Evolutionary conservation across 2,797 vertebrate genomes (phyloP), one percentile per base, ranked within the genome.

Genomic region (Acomys russatus): DNA sequence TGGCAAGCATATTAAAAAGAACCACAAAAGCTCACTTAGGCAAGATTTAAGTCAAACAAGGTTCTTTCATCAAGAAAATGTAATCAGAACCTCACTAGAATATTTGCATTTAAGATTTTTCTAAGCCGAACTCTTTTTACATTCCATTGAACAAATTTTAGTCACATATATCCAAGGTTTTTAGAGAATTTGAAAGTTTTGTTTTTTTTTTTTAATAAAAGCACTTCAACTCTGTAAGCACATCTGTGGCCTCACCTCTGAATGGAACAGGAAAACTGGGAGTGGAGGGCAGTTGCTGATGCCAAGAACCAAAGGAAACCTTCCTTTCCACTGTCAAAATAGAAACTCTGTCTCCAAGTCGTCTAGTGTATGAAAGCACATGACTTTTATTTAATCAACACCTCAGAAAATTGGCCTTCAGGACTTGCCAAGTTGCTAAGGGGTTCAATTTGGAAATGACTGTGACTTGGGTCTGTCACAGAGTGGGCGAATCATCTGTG

Each of bases 181-280:
- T 77, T 30, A 82, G 25, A 38, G 79, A 56, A 85, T 28, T 63
- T 68, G 68, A 82, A 95, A 94, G 8, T 22, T n/a, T n/a, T n/a
- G n/a, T n/a, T n/a, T n/a, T n/a, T 6, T 82, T 90, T 73, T 80
- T 76, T 28, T 66, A 64, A 94, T 28, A 64, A 70, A 73, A 79
- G 28, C 56, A 56, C 49, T 71, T 68, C 18, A 18, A 20, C 44
- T 14, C 17, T 35, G 66, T 15, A n/a, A 15, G 1, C 17, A 20
- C 44, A 54, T 64, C 56, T 66, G 66, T 20, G 86, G 15, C 51
- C 38, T 64, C 12, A 3, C 12, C 38, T 74, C 51, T 25, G 30
- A 30, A n/a, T 51, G 49, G 51, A n/a, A 11, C 9, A 5, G 86
- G n/a, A 38, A 70, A 12, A 7, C 25, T 30, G 35, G 91, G 38